Evolutionary conservation across 2,113 vertebrate species (phyloP), one percentile per base, ranked within the genome.

Genomic region (Recurvirostra avosetta): DNA sequence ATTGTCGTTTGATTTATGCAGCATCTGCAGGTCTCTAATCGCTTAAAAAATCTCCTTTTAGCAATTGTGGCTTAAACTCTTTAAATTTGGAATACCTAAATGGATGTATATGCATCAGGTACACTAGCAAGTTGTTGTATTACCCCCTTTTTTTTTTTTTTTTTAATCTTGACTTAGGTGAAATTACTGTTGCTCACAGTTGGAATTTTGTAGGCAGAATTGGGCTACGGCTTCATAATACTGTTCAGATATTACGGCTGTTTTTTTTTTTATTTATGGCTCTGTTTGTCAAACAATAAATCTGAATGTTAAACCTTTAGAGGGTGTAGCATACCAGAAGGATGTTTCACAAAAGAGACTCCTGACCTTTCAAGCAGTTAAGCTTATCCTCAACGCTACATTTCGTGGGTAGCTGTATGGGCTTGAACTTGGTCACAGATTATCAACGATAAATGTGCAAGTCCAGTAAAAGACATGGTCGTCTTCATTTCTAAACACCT

Each of bases 371-470:
- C 50, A 41, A 83, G 27, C n/a, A 67, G 36, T 32, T 45, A 49
- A 71, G 67, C n/a, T 8, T 66, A 53, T 58, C 53, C 47, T 84
- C 49, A n/a, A 0, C 16, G 5, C 27, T 25, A 4, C 22, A 12
- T 59, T 61, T 77, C 19, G 3, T 74, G n/a, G 36, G 47, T 75
- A 34, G 52, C 15, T 63, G 45, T 18, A 22, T 55, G 47, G 36
- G 29, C 52, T 88, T 88, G 86, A 56, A 17, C 5, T 9, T 25
- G 45, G 18, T 19, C 25, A 32, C 26, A 38, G 49, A 10, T 58
- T 30, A 7, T 36, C 7, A 3, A 10, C 36, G 29, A 23, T 17
- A 9, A 1, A 21, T 0, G 1, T 86, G 41, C 36, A 27, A 45
- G 40, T 77, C 34, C 56, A 45, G 52, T 21, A 52, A 32, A n/a